phyloP scores from a whole-genome alignment of 1,140 invertebrate species.

The Megalopta genalis region DNA sequence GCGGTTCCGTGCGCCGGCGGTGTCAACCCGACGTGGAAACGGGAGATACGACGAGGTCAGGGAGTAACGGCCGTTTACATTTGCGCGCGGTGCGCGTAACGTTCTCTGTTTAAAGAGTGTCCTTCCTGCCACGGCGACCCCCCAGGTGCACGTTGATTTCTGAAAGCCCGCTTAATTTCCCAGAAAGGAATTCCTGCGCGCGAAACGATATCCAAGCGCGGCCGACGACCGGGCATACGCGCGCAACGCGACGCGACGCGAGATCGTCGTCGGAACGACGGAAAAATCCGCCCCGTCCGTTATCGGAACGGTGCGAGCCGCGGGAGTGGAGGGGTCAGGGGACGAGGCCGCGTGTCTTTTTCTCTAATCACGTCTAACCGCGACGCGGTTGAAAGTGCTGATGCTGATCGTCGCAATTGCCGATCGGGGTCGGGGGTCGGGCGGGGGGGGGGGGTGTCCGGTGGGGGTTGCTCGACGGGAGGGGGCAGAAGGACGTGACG shows the following conservation, averaged over 20 bases:
- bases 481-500: conserved; percentile 20
- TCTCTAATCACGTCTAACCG: conserved; percentile 52
- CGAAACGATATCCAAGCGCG: conserved; percentile 35
- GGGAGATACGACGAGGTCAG: conserved; percentile 65
- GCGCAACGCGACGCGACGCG: neutral
- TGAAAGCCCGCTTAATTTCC: conserved; percentile 61
- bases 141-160: conserved; percentile 64
- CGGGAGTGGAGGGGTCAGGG: neutral
- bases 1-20: conserved; percentile 29
- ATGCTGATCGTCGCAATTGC: conserved; percentile 21
- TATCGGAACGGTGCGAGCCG: conserved; percentile 28
- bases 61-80: conserved; percentile 65
- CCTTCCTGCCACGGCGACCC: conserved; percentile 51
- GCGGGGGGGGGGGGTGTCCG: no score
- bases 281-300: conserved; percentile 54
- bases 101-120: conserved; percentile 59
- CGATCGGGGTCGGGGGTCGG: neutral
- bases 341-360: neutral
- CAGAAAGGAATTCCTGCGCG: conserved; percentile 55
- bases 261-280: conserved; percentile 50
- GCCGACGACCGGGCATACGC: neutral
- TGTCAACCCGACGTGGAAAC: conserved; percentile 58
- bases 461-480: neutral
- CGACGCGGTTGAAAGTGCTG: conserved; percentile 38
- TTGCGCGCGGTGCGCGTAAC: conserved; percentile 57